Evolutionary conservation across 2,797 vertebrate genomes (phyloP).

Genomic region (Dendrocincla tyrannina): DNA sequence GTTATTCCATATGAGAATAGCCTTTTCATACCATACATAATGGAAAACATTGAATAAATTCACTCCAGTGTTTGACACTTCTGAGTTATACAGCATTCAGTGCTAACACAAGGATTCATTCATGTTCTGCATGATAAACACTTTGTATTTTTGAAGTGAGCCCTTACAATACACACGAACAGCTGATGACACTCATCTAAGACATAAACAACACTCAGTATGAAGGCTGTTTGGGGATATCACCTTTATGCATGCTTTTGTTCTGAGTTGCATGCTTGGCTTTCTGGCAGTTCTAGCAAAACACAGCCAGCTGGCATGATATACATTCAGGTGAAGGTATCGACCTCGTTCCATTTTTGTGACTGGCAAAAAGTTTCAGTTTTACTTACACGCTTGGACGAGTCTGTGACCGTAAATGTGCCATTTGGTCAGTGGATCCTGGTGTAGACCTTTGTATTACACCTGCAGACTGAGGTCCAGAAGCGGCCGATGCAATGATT

Average conservation of each 20-base stretch:
- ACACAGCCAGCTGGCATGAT: not conserved
- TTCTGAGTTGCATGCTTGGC: not conserved
- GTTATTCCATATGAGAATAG: not conserved
- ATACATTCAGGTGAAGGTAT: not conserved
- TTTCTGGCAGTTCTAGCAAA: slow-evolving; percentile 5
- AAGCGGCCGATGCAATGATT: slow-evolving; percentile 77
- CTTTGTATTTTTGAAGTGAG: not conserved
- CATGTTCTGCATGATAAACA: not conserved
- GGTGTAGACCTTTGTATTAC: slow-evolving; percentile 83
- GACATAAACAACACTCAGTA: not conserved
- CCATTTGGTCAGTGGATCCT: slow-evolving; percentile 84
- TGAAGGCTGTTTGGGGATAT: not conserved
- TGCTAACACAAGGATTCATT: not conserved
- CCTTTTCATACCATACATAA: not conserved
- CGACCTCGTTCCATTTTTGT: not conserved
- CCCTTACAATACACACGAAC: not conserved
- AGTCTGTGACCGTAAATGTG: slow-evolving; percentile 80
- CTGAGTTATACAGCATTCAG: not conserved
- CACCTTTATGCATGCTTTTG: not conserved
- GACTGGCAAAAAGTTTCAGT: not conserved
- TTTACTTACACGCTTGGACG: slow-evolving; percentile 95
- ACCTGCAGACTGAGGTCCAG: slow-evolving; percentile 74
- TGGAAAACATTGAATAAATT: slow-evolving; percentile 9
- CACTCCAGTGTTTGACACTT: not conserved
- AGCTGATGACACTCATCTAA: not conserved